Percentiles rank a stretch among this genome's conserved stretches.
Conservation (phyloP, 2,888 invertebrate genomes). For the Phalera bucephala region DNA sequence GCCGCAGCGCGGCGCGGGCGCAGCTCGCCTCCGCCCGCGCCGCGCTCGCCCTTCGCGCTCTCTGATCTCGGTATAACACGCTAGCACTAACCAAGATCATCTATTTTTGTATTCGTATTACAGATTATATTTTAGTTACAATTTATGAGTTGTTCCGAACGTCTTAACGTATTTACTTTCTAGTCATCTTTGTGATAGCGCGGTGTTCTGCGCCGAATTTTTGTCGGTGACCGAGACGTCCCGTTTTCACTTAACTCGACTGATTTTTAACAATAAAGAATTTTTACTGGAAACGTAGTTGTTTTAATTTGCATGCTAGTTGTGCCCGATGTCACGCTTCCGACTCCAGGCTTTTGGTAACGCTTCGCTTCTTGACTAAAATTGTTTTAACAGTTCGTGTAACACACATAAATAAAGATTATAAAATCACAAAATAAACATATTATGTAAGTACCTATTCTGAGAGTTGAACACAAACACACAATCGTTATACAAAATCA, state of each 20-base stretch:
- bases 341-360: slow-evolving; percentile 67
- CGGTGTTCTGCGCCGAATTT: slow-evolving; percentile 51
- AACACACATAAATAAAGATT: slow-evolving; percentile 41
- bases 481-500: slow-evolving; percentile 13
- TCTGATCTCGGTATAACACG: slow-evolving; percentile 81
- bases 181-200: slow-evolving; percentile 69
- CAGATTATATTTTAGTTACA: slow-evolving; percentile 58
- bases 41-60: slow-evolving; percentile 61
- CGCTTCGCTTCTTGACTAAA: slow-evolving; percentile 69
- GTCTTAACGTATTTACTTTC: slow-evolving; percentile 53
- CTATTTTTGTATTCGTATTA: slow-evolving; percentile 66
- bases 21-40: slow-evolving; percentile 48
- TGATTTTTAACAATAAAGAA: slow-evolving; percentile 76
- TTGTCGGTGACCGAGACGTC: slow-evolving; percentile 67
- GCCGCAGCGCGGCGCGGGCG: slow-evolving; percentile 49
- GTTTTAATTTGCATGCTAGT: slow-evolving; percentile 76
- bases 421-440: slow-evolving; percentile 21
- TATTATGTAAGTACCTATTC: slow-evolving; percentile 7
- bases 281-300: slow-evolving; percentile 68
- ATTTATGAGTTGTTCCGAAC: slow-evolving; percentile 57
- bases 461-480: slow-evolving; percentile 6
- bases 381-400: slow-evolving; percentile 36
- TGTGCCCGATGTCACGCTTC: slow-evolving; percentile 60
- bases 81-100: slow-evolving; percentile 73
- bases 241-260: slow-evolving; percentile 77